These are phyloP conservation scores for Merluccius polli DNA, from an alignment of 2,797 vertebrate species.

Conservation along the genomic window DNA sequence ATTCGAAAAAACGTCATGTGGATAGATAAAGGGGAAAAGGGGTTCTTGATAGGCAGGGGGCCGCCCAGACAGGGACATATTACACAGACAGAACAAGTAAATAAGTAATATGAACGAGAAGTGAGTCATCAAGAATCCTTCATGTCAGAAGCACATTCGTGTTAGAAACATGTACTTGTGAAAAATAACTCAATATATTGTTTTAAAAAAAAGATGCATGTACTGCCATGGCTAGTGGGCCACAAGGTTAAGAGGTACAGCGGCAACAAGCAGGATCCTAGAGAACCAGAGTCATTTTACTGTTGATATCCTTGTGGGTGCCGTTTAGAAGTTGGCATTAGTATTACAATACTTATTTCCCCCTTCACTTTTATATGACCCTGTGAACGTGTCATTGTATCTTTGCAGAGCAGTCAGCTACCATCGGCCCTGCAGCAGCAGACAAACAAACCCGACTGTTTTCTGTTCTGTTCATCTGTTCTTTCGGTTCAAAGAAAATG, in stretches of 20 bases:
- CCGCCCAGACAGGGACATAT: conserved; percentile 27
- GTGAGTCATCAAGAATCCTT: conserved; percentile 38
- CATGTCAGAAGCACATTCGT: conserved; percentile 47
- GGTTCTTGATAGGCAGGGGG: neutral
- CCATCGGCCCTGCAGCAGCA: neutral
- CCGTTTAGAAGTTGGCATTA: neutral
- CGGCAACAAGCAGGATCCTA: neutral
- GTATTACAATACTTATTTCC: neutral
- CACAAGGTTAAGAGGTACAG: neutral
- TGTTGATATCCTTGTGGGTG: neutral
- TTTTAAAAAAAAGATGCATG: neutral
- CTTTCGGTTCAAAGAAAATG: neutral
- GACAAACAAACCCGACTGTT: neutral
- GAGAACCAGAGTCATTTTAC: neutral
- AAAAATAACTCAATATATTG: neutral
- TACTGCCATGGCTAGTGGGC: neutral
- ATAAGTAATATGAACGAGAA: conserved; percentile 24
- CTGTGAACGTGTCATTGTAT: neutral
- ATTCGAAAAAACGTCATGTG: too few relatives aligned
- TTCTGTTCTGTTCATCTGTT: neutral
- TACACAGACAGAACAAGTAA: conserved; percentile 29
- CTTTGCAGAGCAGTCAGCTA: neutral
- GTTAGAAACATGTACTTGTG: conserved; percentile 35
- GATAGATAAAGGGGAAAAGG: too few relatives aligned
- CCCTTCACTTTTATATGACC: neutral